A percentile compares a stretch with the other conserved stretches of the same genome.
Evolutionary conservation across 2,888 invertebrate genomes (phyloP).

Genomic region (Neoscelio sp.): DNA sequence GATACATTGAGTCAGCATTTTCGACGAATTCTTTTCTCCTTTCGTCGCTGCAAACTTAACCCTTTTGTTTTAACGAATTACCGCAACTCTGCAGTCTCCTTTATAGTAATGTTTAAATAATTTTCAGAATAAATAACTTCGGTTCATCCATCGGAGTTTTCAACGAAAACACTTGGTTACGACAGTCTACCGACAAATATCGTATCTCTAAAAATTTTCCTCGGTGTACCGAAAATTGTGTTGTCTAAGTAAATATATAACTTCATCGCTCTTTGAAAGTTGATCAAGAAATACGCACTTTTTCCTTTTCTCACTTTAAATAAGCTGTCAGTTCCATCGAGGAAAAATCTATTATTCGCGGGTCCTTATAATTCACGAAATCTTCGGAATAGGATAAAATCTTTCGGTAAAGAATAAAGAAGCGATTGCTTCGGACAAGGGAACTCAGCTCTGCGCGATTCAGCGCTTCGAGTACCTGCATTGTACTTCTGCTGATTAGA

Average conservation of each 20-base stretch:
- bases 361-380: constrained; percentile 76
- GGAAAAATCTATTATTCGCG: constrained; percentile 72
- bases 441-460: constrained; percentile 52
- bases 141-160: no score
- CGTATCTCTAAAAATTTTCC: no score
- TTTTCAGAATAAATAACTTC: no score
- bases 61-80: no score
- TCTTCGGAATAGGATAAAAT: constrained; percentile 65
- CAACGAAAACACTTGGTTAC: no score
- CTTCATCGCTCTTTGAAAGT: constrained; percentile 16
- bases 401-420: constrained; percentile 62
- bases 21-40: background rate
- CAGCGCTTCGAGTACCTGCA: constrained; percentile 48
- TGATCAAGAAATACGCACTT: constrained; percentile 46
- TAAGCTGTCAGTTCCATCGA: constrained; percentile 76
- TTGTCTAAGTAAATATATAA: constrained; percentile 2
- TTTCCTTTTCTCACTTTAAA: constrained; percentile 69
- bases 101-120: no score
- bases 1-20: constrained; percentile 16
- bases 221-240: no score
- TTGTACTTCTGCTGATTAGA: constrained; percentile 66
- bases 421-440: constrained; percentile 66
- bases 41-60: background rate
- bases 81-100: no score
- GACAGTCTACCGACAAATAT: no score